A percentile compares a stretch with the other conserved stretches of the same genome.
These are phyloP conservation scores for Chunga burmeisteri DNA, from an alignment of 2,113 vertebrate genomes.

Conservation along the genomic window DNA sequence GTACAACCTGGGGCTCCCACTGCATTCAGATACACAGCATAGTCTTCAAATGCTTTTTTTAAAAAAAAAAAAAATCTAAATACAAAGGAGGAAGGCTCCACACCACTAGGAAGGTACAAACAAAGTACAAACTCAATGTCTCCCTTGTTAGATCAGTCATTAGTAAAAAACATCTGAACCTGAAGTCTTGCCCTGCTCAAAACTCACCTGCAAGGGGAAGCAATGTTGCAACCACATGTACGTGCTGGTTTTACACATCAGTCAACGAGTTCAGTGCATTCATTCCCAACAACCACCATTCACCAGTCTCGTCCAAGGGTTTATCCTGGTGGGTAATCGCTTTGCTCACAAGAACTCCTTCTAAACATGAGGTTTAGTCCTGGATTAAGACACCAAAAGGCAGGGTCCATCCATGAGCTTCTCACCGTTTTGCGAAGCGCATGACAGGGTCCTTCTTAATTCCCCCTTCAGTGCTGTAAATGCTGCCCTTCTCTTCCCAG, in stretches of 20 bases:
- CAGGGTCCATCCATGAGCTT: background rate
- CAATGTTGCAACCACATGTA: rapidly evolving
- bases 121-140: background rate
- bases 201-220: background rate
- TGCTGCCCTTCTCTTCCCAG: background rate
- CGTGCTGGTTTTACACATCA: background rate
- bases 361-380: too few species aligned
- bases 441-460: background rate
- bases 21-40: background rate
- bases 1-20: background rate
- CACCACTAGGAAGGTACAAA: background rate
- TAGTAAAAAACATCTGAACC: background rate
- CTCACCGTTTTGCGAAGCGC: background rate
- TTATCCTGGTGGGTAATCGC: background rate
- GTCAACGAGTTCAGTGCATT: background rate
- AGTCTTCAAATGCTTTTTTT: background rate
- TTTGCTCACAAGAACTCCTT: background rate
- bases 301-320: background rate
- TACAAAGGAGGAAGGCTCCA: background rate
- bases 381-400: background rate
- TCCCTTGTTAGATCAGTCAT: background rate
- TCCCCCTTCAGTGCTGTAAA: background rate
- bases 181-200: background rate
- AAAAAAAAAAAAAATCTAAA: background rate
- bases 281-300: background rate